phyloP scores from a whole-genome alignment of 1,140 invertebrate genomes.

The Drosophila sturtevanti region DNA sequence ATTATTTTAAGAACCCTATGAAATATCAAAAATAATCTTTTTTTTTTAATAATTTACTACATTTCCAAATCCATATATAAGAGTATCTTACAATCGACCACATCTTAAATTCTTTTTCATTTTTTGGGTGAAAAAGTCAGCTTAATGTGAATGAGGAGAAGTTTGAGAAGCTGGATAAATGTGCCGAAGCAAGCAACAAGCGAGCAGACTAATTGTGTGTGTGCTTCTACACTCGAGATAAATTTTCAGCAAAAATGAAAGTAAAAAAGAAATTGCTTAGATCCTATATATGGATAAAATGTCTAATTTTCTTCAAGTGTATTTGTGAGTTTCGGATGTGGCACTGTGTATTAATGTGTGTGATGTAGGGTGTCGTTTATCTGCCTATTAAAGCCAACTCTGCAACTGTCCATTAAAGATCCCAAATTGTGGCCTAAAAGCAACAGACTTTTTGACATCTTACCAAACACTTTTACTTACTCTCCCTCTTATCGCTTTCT shows the following conservation, averaged over 20 bases:
- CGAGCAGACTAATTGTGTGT: conserved; percentile 55
- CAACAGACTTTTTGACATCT: conserved; percentile 36
- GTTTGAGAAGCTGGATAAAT: conserved; percentile 10
- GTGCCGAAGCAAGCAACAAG: conserved; percentile 44
- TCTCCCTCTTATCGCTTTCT: background rate
- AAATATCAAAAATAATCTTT: no score
- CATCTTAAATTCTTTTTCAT: background rate
- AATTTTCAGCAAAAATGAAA: background rate
- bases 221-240: conserved; percentile 18
- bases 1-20: no score
- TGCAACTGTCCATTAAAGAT: conserved; percentile 44
- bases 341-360: conserved; percentile 44
- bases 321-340: conserved; percentile 11
- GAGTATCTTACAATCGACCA: background rate
- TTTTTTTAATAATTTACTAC: no score
- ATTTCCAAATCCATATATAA: no score
- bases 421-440: conserved; percentile 49
- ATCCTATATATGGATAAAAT: background rate
- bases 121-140: conserved; percentile 1
- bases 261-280: background rate
- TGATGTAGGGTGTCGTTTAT: conserved; percentile 46
- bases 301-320: background rate
- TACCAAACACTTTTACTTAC: background rate
- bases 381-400: conserved; percentile 29
- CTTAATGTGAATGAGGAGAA: conserved; percentile 5